Percentiles rank a stretch among this genome's conserved stretches.
phyloP scores from a whole-genome alignment of 2,113 vertebrate genomes.

The Platanista minor region DNA sequence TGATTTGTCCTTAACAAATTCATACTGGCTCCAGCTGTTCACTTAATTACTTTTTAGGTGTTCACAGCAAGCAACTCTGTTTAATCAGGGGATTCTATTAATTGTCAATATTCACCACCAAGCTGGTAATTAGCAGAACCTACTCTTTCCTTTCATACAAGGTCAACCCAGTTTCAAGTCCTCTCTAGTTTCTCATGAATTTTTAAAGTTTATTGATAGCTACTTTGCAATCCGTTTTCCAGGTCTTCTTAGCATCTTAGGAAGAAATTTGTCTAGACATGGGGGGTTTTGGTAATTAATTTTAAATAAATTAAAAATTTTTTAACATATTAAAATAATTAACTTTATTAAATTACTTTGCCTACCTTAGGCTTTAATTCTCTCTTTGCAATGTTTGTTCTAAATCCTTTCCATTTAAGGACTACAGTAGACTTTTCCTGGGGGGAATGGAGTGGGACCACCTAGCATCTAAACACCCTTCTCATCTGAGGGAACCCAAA shows the following conservation, averaged over 20 bases:
- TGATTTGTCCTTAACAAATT: not conserved
- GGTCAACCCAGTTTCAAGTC: not conserved
- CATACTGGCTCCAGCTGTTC: not conserved
- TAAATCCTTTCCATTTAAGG: not conserved
- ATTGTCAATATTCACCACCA: not conserved
- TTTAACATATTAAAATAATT: not conserved
- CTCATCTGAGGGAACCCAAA: not conserved
- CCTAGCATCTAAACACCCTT: not conserved
- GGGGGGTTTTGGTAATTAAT: not conserved
- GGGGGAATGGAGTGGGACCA: not conserved
- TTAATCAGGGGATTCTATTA: not conserved
- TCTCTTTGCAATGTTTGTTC: not conserved
- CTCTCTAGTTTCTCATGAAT: not conserved
- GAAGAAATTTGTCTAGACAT: slow-evolving; percentile 1
- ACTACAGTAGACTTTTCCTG: not conserved
- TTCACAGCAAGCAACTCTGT: not conserved
- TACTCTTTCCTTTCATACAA: not conserved
- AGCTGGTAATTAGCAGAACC: not conserved
- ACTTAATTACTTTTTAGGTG: slow-evolving; percentile 5
- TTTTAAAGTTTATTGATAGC: slow-evolving; percentile 1
- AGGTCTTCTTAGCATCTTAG: slow-evolving; percentile 3
- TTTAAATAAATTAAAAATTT: not conserved
- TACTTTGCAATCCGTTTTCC: not conserved
- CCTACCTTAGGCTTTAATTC: not conserved
- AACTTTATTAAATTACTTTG: not conserved